These are phyloP conservation scores for Rhamphomyia laevipes DNA, from an alignment of 2,888 invertebrate genomes.

Conservation along the genomic window DNA sequence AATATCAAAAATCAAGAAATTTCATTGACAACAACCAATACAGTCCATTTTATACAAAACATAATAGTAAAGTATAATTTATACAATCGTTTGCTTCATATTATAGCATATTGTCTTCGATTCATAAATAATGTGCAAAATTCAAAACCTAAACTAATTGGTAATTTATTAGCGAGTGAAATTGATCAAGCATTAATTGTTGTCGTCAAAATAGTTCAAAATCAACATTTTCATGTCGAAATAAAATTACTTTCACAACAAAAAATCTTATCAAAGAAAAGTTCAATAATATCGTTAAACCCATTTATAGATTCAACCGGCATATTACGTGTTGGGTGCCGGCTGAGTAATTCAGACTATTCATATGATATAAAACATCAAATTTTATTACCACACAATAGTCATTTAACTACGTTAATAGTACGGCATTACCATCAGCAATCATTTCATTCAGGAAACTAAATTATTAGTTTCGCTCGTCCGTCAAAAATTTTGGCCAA, in stretches of 20 bases:
- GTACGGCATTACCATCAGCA: not conserved
- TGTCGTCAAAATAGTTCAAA: not conserved
- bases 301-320: slow-evolving; percentile 9
- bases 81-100: not conserved
- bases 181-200: not conserved
- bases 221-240: not conserved
- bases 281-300: not conserved
- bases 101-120: not conserved
- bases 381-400: not conserved
- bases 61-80: not conserved
- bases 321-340: slow-evolving; percentile 10
- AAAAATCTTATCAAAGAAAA: not conserved
- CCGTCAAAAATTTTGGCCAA: slow-evolving; percentile 17
- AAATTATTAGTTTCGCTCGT: slow-evolving; percentile 9
- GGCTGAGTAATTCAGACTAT: not conserved
- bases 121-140: not conserved
- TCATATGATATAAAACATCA: not conserved
- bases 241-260: not conserved
- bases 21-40: slow-evolving; percentile 7
- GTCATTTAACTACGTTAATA: slow-evolving; percentile 2
- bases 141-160: not conserved
- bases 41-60: not conserved
- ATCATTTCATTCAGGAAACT: slow-evolving; percentile 7
- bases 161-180: not conserved
- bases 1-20: not conserved